A percentile compares a stretch with the other conserved stretches of the same genome.
These are phyloP conservation scores for Anthonomus grandis DNA, from an alignment of 1,140 invertebrate species.

Conservation along the genomic window DNA sequence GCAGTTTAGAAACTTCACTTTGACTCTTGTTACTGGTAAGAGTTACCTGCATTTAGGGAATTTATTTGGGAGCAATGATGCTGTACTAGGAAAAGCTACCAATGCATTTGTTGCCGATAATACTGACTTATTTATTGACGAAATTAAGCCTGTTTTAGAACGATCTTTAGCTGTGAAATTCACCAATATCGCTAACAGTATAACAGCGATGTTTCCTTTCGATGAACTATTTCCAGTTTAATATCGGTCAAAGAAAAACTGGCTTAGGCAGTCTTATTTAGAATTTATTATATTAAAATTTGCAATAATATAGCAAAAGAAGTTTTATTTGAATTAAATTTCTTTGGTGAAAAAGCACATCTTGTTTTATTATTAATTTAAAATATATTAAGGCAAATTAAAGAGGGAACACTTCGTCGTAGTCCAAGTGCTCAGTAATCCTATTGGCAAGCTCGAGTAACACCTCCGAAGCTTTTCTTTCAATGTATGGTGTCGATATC, in stretches of 20 bases:
- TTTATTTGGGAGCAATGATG: conserved; percentile 59
- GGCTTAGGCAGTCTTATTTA: no score
- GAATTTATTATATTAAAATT: no score
- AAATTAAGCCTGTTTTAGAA: conserved; percentile 62
- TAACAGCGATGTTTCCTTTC: conserved; percentile 65
- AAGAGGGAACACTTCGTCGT: conserved; percentile 37
- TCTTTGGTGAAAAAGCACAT: no score
- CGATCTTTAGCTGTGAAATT: conserved; percentile 60
- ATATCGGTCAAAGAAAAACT: no score
- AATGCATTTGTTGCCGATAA: conserved; percentile 55
- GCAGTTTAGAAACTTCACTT: conserved; percentile 56
- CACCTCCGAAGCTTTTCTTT: conserved; percentile 30
- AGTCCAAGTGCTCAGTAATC: conserved; percentile 33
- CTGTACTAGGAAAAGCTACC: conserved; percentile 50
- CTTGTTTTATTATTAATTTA: no score
- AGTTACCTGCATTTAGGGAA: conserved; percentile 57
- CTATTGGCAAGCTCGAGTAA: conserved; percentile 30
- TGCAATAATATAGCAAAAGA: no score
- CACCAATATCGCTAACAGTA: conserved; percentile 64
- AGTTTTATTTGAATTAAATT: no score
- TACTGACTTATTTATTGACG: conserved; percentile 58
- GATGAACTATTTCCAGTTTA: conserved; percentile 62
- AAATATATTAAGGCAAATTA: no score
- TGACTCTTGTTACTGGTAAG: conserved; percentile 51
- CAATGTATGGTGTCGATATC: conserved; percentile 27